Base-by-base conservation (phyloP, 2,113 vertebrate species). In the Oophaga pumilio region DNA sequence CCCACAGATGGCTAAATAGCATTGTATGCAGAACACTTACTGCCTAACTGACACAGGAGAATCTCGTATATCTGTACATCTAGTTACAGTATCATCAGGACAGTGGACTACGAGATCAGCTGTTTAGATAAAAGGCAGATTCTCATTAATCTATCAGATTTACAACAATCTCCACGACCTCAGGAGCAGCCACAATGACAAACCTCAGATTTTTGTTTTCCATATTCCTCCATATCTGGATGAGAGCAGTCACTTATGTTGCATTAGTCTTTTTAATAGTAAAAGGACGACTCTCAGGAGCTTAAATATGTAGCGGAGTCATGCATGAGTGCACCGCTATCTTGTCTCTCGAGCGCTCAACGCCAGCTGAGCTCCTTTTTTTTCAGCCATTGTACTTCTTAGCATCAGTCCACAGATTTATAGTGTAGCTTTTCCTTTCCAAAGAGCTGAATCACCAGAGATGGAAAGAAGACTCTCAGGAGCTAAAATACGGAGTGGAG, bases 1-100 rank as follows among this genome's bases (percentile, higher is more conserved):
- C 81, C 66, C 56, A 71, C 86, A 87, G 86, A 87, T 87, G 77
- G 78, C 64, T 56, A 84, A 88, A 88, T 77, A 77, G 80, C 87
- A 88, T 83, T 84, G 80, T 88, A 82, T 66, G 80, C 80, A 88
- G 57, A 88, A 84, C 71, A 56, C 43, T 53, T 74, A 8, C 57
- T 76, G 86, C 64, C 56, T 87, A 57, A 60, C n/a, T 74, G 74
- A 53, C 33, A 5, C 68, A 0, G 13, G 81, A 83, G 22, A 49
- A 15, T 79, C 0, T 26, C 12, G 77, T 80, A 33, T 78, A 56
- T 78, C 52, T 57, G 52, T 26, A 57, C 60, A 80, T 78, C 77
- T 80, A 22, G 71, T 80, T 80, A 80, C 56, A 60, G 77, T 79
- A 17, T 59, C 24, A 79, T 79, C 52, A 59, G 77, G n/a, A 59